phyloP scores from a whole-genome alignment of 2,113 vertebrate genomes.

The Orycteropus afer region DNA sequence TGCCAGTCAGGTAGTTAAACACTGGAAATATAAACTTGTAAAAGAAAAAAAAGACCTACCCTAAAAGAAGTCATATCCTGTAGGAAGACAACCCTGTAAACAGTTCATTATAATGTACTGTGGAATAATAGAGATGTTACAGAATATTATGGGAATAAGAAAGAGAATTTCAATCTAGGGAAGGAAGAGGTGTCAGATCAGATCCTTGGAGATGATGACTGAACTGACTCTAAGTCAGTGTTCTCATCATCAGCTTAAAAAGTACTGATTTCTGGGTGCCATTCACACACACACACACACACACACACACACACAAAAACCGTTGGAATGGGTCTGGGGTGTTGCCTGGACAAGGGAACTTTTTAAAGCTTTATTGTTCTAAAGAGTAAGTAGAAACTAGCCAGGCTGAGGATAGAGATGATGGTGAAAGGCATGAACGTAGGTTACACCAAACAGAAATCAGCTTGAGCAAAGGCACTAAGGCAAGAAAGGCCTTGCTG shows the following conservation, averaged over 20 bases:
- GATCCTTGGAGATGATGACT: neutral
- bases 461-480: neutral
- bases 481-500: neutral
- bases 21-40: constrained; percentile 1
- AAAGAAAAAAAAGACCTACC: neutral
- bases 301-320: neutral
- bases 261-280: neutral
- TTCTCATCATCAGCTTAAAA: neutral
- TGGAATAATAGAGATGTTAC: constrained; percentile 34
- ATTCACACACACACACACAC: neutral
- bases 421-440: neutral
- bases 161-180: neutral
- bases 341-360: neutral
- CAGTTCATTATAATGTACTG: constrained; percentile 39
- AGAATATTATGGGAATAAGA: constrained; percentile 36
- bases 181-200: neutral
- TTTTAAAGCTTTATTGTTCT: neutral
- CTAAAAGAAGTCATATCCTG: neutral
- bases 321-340: neutral
- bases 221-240: neutral
- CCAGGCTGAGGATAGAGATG: neutral
- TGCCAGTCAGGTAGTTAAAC: neutral
- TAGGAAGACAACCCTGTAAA: neutral
- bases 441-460: neutral
- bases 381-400: constrained; percentile 13